Evolutionary conservation across 2,888 invertebrate species (phyloP).

Genomic region (Encarsia formosa): DNA sequence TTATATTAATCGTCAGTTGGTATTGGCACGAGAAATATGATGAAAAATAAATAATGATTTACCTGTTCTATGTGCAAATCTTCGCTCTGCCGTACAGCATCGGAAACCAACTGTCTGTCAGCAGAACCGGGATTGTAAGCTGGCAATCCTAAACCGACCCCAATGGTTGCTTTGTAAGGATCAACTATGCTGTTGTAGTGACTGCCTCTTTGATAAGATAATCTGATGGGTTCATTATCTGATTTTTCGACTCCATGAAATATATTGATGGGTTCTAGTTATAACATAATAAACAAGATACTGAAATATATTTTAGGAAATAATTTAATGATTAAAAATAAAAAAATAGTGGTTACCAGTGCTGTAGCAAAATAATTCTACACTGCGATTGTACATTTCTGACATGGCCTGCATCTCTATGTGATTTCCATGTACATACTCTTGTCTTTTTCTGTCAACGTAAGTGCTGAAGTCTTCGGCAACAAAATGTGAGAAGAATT

Average conservation of each 20-base stretch:
- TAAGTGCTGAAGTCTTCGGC: constrained; percentile 85
- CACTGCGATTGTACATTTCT: constrained; percentile 82
- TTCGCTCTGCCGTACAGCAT: constrained; percentile 74
- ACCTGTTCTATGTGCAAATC: constrained; percentile 77
- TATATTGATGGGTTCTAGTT: constrained; percentile 77
- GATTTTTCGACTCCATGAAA: constrained; percentile 75
- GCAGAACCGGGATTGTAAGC: constrained; percentile 72
- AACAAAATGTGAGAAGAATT: constrained; percentile 83
- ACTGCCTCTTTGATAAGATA: constrained; percentile 81
- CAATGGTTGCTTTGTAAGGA: constrained; percentile 76
- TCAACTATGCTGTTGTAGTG: constrained; percentile 88
- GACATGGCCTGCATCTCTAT: constrained; percentile 88
- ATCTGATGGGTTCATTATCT: constrained; percentile 72
- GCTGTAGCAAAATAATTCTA: constrained; percentile 80
- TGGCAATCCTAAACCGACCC: constrained; percentile 80
- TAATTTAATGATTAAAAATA: constrained; percentile 7
- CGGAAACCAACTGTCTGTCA: constrained; percentile 66
- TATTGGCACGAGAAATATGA: neutral
- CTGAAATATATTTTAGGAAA: neutral
- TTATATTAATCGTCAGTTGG: neutral
- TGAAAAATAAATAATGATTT: neutral
- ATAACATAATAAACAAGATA: constrained; percentile 31
- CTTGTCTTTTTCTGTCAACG: constrained; percentile 73
- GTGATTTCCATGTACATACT: constrained; percentile 83
- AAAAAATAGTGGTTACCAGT: constrained; percentile 53